These are phyloP conservation scores for Galaxea fascicularis DNA, from an alignment of 92 coral and sea anemone genomes.

Conservation along the genomic window DNA sequence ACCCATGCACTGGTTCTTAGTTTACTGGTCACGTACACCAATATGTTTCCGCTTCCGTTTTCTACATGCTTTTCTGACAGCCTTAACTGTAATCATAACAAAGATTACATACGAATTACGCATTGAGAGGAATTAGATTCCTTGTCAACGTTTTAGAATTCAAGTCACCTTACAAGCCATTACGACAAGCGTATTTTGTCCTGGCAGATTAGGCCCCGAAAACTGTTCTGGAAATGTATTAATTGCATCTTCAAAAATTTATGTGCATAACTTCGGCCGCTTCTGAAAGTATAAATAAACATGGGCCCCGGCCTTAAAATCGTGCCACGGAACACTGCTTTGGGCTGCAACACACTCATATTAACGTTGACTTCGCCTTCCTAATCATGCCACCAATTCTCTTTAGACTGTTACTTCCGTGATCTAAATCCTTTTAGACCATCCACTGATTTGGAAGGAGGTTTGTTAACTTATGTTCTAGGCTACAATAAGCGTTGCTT, in stretches of 20 bases:
- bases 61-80: neutral
- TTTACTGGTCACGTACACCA: slow-evolving; percentile 44
- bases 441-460: slow-evolving; percentile 1
- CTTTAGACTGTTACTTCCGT: too few relatives aligned
- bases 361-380: neutral
- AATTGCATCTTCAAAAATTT: neutral
- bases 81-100: slow-evolving; percentile 4
- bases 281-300: slow-evolving; percentile 6
- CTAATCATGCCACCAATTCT: too few relatives aligned
- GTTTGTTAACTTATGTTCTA: neutral
- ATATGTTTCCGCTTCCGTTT: neutral
- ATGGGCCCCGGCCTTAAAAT: neutral
- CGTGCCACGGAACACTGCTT: neutral
- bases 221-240: neutral
- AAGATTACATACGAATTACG: neutral
- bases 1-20: neutral
- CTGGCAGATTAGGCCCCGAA: neutral
- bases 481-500: neutral
- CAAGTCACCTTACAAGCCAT: neutral
- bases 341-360: neutral
- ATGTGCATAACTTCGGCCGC: neutral
- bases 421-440: neutral
- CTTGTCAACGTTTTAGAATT: neutral
- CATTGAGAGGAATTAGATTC: slow-evolving; percentile 2
- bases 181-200: neutral